These are phyloP conservation scores for Lordiphosa clarofinis DNA, from an alignment of 1,140 invertebrate genomes.

Conservation along the genomic window DNA sequence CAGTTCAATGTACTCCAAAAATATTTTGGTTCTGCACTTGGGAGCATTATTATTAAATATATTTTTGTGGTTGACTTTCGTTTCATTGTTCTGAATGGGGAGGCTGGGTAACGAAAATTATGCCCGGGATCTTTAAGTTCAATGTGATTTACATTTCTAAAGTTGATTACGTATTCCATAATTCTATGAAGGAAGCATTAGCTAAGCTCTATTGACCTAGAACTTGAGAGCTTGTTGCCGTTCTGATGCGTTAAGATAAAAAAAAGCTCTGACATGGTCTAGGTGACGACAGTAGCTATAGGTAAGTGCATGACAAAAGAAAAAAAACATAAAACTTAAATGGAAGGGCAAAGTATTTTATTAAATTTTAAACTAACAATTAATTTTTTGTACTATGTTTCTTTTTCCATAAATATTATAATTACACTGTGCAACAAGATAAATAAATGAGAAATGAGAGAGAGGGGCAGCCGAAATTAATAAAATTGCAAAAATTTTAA, in stretches of 20 bases:
- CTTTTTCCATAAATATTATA: too few relatives aligned
- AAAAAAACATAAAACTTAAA: too few relatives aligned
- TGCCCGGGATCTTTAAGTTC: slow-evolving; percentile 49
- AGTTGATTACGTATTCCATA: slow-evolving; percentile 25
- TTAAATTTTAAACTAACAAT: too few relatives aligned
- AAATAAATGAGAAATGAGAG: too few relatives aligned
- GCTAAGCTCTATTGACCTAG: slow-evolving; percentile 52
- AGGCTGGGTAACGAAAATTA: slow-evolving; percentile 40
- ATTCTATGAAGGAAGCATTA: slow-evolving; percentile 58
- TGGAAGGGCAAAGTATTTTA: too few relatives aligned
- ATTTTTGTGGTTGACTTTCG: not conserved
- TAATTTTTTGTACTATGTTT: too few relatives aligned
- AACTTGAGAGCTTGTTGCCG: slow-evolving; percentile 57
- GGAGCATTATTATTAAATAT: not conserved
- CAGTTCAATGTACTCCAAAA: slow-evolving; percentile 41
- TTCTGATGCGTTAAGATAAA: slow-evolving; percentile 28
- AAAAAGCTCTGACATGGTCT: too few relatives aligned
- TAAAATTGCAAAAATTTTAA: too few relatives aligned
- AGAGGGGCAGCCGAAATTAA: too few relatives aligned
- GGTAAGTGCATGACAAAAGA: too few relatives aligned
- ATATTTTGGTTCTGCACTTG: slow-evolving; percentile 25
- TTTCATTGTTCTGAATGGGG: slow-evolving; percentile 24
- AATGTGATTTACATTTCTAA: slow-evolving; percentile 36
- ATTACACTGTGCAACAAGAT: too few relatives aligned
- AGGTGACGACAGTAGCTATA: too few relatives aligned